Percentiles rank a stretch among this genome's conserved stretches.
Conservation (phyloP, 2,797 vertebrate species). For the Caiman crocodilus region DNA sequence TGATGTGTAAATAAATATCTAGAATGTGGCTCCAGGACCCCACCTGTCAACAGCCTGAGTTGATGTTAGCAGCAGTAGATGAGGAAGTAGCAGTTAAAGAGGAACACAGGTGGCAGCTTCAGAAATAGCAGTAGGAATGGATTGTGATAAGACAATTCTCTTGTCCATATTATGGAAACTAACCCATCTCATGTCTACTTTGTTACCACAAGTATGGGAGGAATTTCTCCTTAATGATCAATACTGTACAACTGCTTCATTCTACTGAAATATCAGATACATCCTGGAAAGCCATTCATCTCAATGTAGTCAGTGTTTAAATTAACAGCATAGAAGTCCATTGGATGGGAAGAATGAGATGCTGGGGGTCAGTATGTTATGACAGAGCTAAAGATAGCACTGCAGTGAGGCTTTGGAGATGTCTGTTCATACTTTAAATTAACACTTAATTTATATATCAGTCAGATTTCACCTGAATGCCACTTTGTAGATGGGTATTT, state of each 20-base stretch:
- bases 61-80: background rate
- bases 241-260: background rate
- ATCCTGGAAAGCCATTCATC: background rate
- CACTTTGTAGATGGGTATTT: background rate
- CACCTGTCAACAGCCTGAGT: background rate
- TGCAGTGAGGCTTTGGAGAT: background rate
- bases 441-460: background rate
- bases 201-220: background rate
- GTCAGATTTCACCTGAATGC: background rate
- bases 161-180: background rate
- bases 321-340: background rate
- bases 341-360: background rate
- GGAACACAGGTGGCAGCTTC: background rate
- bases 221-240: background rate
- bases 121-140: background rate
- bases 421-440: background rate
- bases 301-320: background rate
- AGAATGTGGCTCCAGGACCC: background rate
- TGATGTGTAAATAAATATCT: fast-evolving
- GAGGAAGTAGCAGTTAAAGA: background rate
- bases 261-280: background rate
- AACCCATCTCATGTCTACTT: background rate
- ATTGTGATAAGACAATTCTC: background rate
- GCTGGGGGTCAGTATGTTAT: background rate
- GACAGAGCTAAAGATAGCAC: fast-evolving